Evolutionary conservation across 2,113 vertebrate genomes (phyloP).

Genomic region (Gallinago undulata): DNA sequence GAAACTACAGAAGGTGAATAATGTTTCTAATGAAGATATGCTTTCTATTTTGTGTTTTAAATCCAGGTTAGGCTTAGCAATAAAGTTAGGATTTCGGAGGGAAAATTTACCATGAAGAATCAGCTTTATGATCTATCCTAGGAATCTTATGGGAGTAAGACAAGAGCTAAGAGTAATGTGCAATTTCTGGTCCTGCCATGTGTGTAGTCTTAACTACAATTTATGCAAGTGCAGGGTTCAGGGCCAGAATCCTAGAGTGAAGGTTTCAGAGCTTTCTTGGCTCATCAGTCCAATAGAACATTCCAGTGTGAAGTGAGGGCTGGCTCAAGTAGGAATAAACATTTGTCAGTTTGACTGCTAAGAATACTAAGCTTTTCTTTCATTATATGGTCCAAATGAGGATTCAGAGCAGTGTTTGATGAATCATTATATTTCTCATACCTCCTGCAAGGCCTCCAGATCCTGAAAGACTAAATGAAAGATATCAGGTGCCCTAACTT

Average conservation of each 20-base stretch:
- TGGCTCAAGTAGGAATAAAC: background rate
- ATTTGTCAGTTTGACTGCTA: background rate
- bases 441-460: background rate
- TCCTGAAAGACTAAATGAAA: background rate
- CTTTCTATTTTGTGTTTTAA: background rate
- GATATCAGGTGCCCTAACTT: background rate
- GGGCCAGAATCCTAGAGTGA: background rate
- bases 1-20: background rate
- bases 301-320: background rate
- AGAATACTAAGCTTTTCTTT: background rate
- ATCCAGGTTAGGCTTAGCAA: background rate
- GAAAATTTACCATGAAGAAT: background rate
- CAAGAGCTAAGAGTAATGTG: accelerated
- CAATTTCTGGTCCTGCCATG: background rate
- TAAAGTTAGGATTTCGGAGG: background rate
- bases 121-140: background rate
- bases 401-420: background rate
- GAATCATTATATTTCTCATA: background rate
- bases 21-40: background rate
- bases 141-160: background rate
- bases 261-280: background rate
- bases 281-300: background rate
- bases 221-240: background rate
- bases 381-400: background rate
- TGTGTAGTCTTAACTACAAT: background rate